These are phyloP conservation scores for Antennarius striatus DNA, from an alignment of 2,113 vertebrate species.

Conservation along the genomic window DNA sequence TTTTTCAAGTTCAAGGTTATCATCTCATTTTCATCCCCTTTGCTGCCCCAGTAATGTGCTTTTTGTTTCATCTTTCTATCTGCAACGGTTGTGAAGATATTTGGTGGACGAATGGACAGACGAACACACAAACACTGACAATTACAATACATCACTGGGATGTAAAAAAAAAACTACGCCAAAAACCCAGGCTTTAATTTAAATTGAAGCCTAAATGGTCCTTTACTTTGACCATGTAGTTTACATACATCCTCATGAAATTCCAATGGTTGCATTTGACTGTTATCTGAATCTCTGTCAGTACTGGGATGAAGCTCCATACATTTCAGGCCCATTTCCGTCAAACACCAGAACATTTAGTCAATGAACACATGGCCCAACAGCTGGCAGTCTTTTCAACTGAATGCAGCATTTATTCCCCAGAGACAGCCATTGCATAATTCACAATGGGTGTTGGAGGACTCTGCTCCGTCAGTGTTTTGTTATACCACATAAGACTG, in stretches of 20 bases:
- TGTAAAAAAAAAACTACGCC: too few species aligned
- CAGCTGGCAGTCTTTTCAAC: conserved; percentile 76
- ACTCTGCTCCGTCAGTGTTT: conserved; percentile 44
- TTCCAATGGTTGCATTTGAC: conserved; percentile 20
- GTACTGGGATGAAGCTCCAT: conserved; percentile 13
- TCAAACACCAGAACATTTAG: conserved; percentile 39
- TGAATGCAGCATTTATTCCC: conserved; percentile 60
- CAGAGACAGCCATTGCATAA: conserved; percentile 61
- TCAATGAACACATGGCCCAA: conserved; percentile 69
- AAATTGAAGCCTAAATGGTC: too few species aligned
- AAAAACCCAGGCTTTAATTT: too few species aligned
- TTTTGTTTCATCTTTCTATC: too few species aligned
- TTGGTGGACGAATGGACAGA: too few species aligned
- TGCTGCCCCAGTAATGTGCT: too few species aligned
- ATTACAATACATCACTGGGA: too few species aligned
- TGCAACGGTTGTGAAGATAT: too few species aligned
- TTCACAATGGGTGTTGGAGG: conserved; percentile 58
- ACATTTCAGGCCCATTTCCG: conserved; percentile 41
- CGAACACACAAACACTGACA: too few species aligned
- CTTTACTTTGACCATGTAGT: too few species aligned
- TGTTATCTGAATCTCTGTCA: neutral
- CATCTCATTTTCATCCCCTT: too few species aligned
- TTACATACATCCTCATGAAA: neutral
- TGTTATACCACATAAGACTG: conserved; percentile 65
- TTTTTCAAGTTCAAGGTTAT: too few species aligned